phyloP scores from a whole-genome alignment of 2,113 vertebrate species.

The Hemiprocne comata region DNA sequence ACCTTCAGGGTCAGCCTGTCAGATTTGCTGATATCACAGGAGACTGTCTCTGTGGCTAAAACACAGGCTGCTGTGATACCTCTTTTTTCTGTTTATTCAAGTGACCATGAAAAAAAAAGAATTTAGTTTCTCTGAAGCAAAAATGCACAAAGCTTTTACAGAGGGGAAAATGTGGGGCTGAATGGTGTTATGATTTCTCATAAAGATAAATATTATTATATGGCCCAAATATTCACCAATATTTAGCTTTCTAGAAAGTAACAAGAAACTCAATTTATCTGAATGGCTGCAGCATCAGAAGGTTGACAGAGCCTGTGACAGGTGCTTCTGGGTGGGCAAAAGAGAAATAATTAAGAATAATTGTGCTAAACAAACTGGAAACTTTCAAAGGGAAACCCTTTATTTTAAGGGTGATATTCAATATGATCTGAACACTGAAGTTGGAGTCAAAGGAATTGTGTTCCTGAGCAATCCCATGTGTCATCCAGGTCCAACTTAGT shows the following conservation, averaged over 20 bases:
- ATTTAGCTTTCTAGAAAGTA: neutral
- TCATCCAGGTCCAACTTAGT: neutral
- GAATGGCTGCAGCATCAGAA: neutral
- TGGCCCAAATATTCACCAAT: neutral
- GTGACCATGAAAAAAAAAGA: neutral
- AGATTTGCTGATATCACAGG: conserved; percentile 37
- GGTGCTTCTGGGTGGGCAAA: neutral
- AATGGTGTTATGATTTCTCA: neutral
- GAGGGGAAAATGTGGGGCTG: neutral
- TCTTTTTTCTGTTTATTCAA: conserved; percentile 5
- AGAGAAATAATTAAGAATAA: neutral
- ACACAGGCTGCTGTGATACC: neutral
- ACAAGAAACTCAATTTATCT: neutral
- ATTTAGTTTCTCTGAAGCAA: conserved; percentile 4
- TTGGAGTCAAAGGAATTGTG: neutral
- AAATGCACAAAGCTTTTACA: neutral
- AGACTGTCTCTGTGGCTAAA: conserved; percentile 45
- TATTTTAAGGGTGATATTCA: neutral
- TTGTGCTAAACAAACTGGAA: neutral
- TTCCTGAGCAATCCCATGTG: neutral
- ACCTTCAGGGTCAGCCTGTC: conserved; percentile 9
- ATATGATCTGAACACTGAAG: neutral
- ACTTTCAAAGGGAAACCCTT: neutral
- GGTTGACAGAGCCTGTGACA: neutral
- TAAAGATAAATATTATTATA: neutral